Evolutionary conservation across 2,888 invertebrate genomes (phyloP).

Genomic region (Lithophane leautieri): DNA sequence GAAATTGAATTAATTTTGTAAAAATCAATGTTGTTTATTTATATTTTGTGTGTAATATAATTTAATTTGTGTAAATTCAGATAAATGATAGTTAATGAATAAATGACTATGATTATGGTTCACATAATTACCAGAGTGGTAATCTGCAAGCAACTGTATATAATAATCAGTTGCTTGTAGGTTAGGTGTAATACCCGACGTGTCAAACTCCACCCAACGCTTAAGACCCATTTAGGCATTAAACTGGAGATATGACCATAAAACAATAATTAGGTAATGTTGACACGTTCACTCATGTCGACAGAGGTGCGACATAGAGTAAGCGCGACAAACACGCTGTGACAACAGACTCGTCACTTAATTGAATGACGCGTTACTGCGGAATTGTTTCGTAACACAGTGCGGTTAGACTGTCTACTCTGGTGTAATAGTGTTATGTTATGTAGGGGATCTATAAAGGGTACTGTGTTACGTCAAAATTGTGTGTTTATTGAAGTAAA

Average conservation of each 20-base stretch:
- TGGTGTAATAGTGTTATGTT: conserved; percentile 19
- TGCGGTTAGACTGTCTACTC: conserved; percentile 47
- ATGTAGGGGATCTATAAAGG: not conserved
- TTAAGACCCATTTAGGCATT: conserved; percentile 10
- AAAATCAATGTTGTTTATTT: no score
- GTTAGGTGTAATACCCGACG: not conserved
- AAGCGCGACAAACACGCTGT: conserved; percentile 50
- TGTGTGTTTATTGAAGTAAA: not conserved
- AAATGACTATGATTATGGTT: no score
- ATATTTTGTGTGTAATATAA: no score
- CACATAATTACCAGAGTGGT: not conserved
- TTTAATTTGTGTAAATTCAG: no score
- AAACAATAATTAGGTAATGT: conserved; percentile 46
- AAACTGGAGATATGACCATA: conserved; percentile 30
- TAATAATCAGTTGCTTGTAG: no score
- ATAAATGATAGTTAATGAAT: no score
- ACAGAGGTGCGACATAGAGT: conserved; percentile 53
- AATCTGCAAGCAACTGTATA: not conserved
- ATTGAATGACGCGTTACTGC: conserved; percentile 61
- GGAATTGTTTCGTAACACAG: conserved; percentile 64
- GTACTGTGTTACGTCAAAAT: not conserved
- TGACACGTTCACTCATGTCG: conserved; percentile 37
- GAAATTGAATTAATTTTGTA: no score
- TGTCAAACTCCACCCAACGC: not conserved
- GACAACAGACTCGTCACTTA: conserved; percentile 63